Evolutionary conservation across 2,888 invertebrate genomes (phyloP).

Genomic region (Dicranocentrus wangi): DNA sequence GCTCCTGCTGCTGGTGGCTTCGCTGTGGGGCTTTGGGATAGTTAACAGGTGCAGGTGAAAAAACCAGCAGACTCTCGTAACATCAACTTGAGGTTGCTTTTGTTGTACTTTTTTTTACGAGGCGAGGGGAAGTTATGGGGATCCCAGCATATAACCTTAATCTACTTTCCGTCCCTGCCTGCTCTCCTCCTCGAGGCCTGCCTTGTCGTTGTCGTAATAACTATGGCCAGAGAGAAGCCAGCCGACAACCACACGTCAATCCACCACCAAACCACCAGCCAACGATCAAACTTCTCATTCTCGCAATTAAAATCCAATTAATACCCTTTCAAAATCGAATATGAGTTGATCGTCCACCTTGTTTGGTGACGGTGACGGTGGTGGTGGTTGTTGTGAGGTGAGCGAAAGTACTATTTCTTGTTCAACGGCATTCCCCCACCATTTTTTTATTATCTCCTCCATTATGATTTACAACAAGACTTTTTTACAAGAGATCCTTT

Average conservation of each 20-base stretch:
- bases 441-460: slow-evolving; percentile 13
- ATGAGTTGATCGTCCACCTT: slow-evolving; percentile 7
- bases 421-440: not conserved
- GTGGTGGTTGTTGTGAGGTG: too few species aligned
- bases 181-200: too few species aligned
- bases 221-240: slow-evolving; percentile 11
- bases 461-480: too few species aligned
- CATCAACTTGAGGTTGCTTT: slow-evolving; percentile 10
- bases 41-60: slow-evolving; percentile 31
- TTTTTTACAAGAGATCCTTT: too few species aligned
- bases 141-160: slow-evolving; percentile 53
- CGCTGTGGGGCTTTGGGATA: slow-evolving; percentile 24
- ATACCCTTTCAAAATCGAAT: slow-evolving; percentile 39
- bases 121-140: too few species aligned
- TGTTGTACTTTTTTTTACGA: slow-evolving; percentile 24
- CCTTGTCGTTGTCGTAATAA: slow-evolving; percentile 11
- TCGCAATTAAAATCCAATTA: slow-evolving; percentile 56
- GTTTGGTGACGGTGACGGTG: not conserved
- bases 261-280: too few species aligned
- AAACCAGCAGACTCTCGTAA: too few species aligned
- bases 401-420: slow-evolving; percentile 42
- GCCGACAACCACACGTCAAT: not conserved
- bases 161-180: slow-evolving; percentile 62
- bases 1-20: not conserved
- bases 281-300: slow-evolving; percentile 26